Conservation (phyloP, 2,888 invertebrate species). For the Stenotaenia linearis region DNA sequence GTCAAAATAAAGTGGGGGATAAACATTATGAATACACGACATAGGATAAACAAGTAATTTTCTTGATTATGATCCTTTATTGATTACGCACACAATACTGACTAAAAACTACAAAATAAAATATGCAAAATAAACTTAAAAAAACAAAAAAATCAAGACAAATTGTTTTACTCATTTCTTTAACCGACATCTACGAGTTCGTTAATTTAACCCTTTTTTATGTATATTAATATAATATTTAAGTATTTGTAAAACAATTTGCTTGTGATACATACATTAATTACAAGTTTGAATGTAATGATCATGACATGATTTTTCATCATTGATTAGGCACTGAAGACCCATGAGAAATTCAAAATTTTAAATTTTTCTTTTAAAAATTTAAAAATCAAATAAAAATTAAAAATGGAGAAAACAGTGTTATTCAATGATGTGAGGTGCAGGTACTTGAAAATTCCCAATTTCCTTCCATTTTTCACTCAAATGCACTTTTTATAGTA, state of each 20-base stretch:
- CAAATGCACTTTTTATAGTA: background rate
- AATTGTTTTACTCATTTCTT: background rate
- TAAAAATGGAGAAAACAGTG: background rate
- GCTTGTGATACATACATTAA: constrained; percentile 6
- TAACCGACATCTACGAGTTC: background rate
- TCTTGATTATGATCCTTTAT: constrained; percentile 11
- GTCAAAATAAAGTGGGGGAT: no score
- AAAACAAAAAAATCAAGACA: background rate
- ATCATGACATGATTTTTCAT: constrained; percentile 11
- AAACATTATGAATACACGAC: background rate
- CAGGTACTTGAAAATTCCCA: constrained; percentile 7
- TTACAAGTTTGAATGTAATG: background rate
- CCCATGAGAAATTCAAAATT: background rate
- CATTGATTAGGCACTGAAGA: background rate
- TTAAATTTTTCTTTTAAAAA: background rate
- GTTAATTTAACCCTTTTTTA: background rate
- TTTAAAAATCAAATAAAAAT: background rate
- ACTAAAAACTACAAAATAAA: background rate
- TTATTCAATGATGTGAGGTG: background rate
- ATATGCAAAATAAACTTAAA: background rate
- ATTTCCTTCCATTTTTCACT: background rate
- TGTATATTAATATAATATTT: background rate
- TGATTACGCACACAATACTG: background rate
- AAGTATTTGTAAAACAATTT: background rate
- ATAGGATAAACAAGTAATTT: background rate